Base-by-base conservation (phyloP, 2,888 invertebrate species). In the Eupithecia inturbata region DNA sequence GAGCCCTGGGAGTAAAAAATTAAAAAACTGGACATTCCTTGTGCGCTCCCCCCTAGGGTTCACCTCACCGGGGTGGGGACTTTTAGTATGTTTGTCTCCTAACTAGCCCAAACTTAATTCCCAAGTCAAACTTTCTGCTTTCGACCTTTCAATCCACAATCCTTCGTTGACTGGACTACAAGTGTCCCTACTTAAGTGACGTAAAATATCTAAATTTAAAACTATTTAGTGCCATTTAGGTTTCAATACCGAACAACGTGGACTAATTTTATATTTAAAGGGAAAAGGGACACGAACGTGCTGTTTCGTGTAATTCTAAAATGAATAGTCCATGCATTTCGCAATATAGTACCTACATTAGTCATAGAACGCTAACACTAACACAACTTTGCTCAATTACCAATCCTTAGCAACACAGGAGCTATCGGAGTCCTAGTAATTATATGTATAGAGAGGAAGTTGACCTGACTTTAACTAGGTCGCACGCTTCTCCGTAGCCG, bases 381-480 rank as follows among this genome's bases (percentile, higher is more conserved):
- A 2, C 28, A 7, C 31, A 41, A 68, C n/a, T 41, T 41, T 28
- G 69, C 33, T 70, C 26, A 33, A 22, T 71, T 69, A 63, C 64
- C 14, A 53, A 62, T 71, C 36, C 69, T 19, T 69, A 31, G 49
- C 33, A 26, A 31, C 60, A 14, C 22, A 62, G 66, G 66, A 63
- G 41, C 49, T 69, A 71, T n/a, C 4, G 12, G 68, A 69, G 60
- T 19, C 36, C 64, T 74, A 62, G 45, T 71, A 71, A 69, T n/a
- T 74, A 60, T 62, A n/a, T n/a, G n/a, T n/a, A 45, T 57, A 63
- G 57, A 71, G 69, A 75, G 67, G 67, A 72, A 69, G 69, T 41
- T 53, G 72, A 72, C 69, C 74, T 72, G 69, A 26, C 68, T 68
- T 69, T 9, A 75, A 75, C 62, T 75, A 75, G 75, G 75, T 70